Base-by-base conservation (phyloP, 1,140 invertebrate species). In the Hestina assimilis region DNA sequence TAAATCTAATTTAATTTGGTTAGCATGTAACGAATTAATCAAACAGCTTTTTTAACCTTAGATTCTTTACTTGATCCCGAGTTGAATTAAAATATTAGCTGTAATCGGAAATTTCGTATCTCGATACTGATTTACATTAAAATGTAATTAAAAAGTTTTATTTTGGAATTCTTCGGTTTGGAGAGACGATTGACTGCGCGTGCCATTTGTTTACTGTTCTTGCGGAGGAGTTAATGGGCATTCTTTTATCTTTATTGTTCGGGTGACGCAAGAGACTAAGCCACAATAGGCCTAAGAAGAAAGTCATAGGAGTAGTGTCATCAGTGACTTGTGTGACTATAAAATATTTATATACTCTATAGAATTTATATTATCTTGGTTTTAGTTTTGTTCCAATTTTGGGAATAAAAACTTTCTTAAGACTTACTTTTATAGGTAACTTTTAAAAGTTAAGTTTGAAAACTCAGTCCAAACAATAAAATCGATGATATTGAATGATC, bases 1-100 rank as follows among this genome's bases (percentile, higher is more conserved):
- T 83, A 80, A 65, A 74, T 66, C 59, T 66, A 65, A 72, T 74
- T 63, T 75, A 77, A 83, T 83, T 85, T 77, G 70, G 63, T 72
- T 72, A 66, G 63, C 68, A 66, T 69, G 70, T 73, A 75, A 83
- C 71, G 60, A 71, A 82, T 77, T 82, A 80, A 85, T 85, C 74
- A 73, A 78, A 80, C 59, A 63, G 62, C 65, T 64, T 75, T 78
- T 75, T 73, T 71, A 76, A 79, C 71, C 66, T 72, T 42, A 53
- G 42, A 74, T 76, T 75, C 64, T 63, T 77, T 42, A 41, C 51
- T 65, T 74, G 69, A 76, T 74, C 69, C 69, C 64, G 59, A 57
- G 40, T 56, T 23, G 20, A 45, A 58, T 66, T 69, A 56, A 66
- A 63, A 58, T 66, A 61, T 61, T 54, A 66, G 57, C 42, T 19